These are phyloP conservation scores for Phasianus colchicus DNA, from an alignment of 2,113 vertebrate genomes.

Conservation along the genomic window DNA sequence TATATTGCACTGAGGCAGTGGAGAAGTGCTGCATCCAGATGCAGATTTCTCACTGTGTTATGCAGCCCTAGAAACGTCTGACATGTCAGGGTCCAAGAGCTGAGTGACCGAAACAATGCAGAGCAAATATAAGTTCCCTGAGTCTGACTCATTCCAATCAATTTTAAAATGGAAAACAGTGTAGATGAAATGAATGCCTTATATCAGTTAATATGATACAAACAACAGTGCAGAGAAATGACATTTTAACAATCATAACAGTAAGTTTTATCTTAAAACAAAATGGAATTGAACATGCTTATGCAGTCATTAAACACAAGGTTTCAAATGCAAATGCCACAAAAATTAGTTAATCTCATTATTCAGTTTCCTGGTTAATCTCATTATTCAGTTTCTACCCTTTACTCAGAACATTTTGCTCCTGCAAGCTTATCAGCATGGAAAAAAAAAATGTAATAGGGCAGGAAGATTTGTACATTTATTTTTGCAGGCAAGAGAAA, in stretches of 20 bases:
- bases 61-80: background rate
- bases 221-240: background rate
- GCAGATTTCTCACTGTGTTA: background rate
- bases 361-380: background rate
- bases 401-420: background rate
- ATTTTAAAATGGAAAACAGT: background rate
- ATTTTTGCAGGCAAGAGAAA: background rate
- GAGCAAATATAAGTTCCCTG: background rate
- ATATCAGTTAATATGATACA: background rate
- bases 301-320: background rate
- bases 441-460: background rate
- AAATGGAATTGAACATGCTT: background rate
- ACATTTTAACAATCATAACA: background rate
- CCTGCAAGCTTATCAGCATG: background rate
- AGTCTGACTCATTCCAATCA: background rate
- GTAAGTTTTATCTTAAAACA: background rate
- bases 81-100: background rate
- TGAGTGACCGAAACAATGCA: background rate
- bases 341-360: background rate
- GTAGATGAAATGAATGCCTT: background rate
- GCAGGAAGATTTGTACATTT: background rate
- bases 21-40: background rate
- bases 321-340: background rate
- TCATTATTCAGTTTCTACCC: background rate
- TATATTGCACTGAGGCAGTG: background rate